Conservation (phyloP, 2,797 vertebrate genomes). For the Lerista edwardsae region DNA sequence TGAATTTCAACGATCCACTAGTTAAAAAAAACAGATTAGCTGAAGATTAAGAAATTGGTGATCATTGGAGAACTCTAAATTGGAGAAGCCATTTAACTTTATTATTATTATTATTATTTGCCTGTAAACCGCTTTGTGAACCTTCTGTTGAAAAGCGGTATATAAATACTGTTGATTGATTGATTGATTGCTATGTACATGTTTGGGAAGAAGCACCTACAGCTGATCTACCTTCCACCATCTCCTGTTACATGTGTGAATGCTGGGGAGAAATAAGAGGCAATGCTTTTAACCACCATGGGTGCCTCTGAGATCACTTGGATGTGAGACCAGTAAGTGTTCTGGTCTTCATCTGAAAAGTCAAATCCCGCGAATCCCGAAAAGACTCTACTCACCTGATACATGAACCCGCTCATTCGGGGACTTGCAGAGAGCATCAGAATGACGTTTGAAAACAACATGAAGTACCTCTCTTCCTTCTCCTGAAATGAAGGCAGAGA, state of each 20-base stretch:
- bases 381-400: slow-evolving; percentile 85
- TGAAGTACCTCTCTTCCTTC: slow-evolving; percentile 93
- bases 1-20: no score
- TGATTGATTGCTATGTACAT: neutral
- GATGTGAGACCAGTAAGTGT: slow-evolving; percentile 35
- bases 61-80: neutral
- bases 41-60: neutral
- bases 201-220: neutral
- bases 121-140: no score
- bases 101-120: no score
- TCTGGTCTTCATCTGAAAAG: slow-evolving; percentile 46
- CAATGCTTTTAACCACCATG: slow-evolving; percentile 3
- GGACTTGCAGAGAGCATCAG: slow-evolving; percentile 95
- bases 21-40: neutral
- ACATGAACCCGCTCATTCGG: slow-evolving; percentile 98
- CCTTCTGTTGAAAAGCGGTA: no score
- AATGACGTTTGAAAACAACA: slow-evolving; percentile 91
- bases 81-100: no score
- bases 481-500: slow-evolving; percentile 78
- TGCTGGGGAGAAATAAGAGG: no score
- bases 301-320: slow-evolving; percentile 28
- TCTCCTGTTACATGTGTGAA: slow-evolving; percentile 35
- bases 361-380: slow-evolving; percentile 30
- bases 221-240: neutral
- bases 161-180: no score